A percentile compares a stretch with the other conserved stretches of the same genome.
Conservation (phyloP, 2,888 invertebrate genomes). For the Tuberolachnus salignus region DNA sequence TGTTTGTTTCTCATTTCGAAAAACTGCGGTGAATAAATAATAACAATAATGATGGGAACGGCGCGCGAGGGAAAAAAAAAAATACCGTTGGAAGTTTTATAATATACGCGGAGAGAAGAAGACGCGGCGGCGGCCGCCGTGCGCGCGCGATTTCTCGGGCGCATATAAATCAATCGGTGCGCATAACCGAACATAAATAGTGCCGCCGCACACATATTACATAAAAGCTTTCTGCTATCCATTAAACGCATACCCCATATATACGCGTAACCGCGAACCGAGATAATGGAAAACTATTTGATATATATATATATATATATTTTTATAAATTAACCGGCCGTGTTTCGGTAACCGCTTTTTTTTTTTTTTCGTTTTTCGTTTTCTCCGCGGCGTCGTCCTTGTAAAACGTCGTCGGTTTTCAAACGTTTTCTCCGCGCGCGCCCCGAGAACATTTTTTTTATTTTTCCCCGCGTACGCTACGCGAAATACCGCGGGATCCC, state of each 20-base stretch:
- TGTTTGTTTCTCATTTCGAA: constrained; percentile 56
- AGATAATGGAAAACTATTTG: constrained; percentile 54
- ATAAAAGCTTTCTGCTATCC: constrained; percentile 55
- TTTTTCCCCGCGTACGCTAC: too few species aligned
- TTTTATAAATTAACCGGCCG: constrained; percentile 47
- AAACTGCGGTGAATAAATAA: constrained; percentile 56
- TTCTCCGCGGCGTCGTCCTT: not conserved
- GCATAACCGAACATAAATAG: constrained; percentile 55
- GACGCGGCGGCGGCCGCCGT: too few species aligned
- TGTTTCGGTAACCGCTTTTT: constrained; percentile 27
- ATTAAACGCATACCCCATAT: constrained; percentile 14
- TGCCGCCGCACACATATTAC: not conserved
- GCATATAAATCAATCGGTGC: constrained; percentile 55
- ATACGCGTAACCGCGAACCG: constrained; percentile 21
- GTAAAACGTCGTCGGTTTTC: constrained; percentile 6
- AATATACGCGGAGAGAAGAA: constrained; percentile 7
- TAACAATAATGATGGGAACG: constrained; percentile 55
- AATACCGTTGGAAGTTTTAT: constrained; percentile 52
- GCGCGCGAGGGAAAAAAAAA: constrained; percentile 45
- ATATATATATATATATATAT: too few species aligned
- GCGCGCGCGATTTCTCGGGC: constrained; percentile 42
- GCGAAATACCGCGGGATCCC: too few species aligned
- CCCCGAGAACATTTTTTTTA: too few species aligned
- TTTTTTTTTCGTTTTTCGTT: too few species aligned
- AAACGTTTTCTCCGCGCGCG: not conserved